Base-by-base conservation (phyloP, 1,140 invertebrate genomes). In the Thaumatotibia leucotreta region DNA sequence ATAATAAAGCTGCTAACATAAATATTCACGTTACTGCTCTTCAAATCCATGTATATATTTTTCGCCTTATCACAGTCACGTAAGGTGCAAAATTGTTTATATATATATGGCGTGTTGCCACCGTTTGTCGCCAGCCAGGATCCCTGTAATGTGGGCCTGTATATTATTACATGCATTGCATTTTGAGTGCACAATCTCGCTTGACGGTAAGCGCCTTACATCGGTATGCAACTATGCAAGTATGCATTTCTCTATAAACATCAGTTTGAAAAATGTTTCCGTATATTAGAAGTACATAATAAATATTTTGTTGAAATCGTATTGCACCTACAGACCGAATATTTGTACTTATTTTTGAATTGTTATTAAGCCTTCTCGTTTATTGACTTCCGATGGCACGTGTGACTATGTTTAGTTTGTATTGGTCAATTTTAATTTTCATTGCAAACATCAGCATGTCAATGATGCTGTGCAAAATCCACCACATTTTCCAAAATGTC, bases 121-220 rank as follows among this genome's bases (percentile, higher is more conserved):
- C 14, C 39, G 39, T 45, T 45, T 45, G 39, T 45, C 39, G 39
- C 39, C 11, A 52, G 52, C 52, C 23, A 31, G n/a, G 29, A 58
- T 58, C 52, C 52, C 23, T 58, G 52, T 27, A 58, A 58, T 58
- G 52, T 58, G n/a, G 14, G 24, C 52, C 11, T 31, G 52, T 27
- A 58, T 27, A 58, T 58, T 58, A 58, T 58, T 58, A 58, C n/a
- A n/a, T 58, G 23, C 52, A 58, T 58, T 31, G 23, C 52, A 58
- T 58, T 58, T 52, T 58, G 29, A 58, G 52, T 58, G 52, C 52
- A 27, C 24, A 58, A 22, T 58, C 23, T 27, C 27, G 52, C 52
- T 24, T 27, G 11, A 27, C 52, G 52, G 52, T 58, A 58, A 58
- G 52, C 52, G 1, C 52, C 52, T 58, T 58, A 31, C 11, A 24